phyloP scores from a whole-genome alignment of 92 coral and sea anemone genomes.

The Zoanthus sansibaricus region DNA sequence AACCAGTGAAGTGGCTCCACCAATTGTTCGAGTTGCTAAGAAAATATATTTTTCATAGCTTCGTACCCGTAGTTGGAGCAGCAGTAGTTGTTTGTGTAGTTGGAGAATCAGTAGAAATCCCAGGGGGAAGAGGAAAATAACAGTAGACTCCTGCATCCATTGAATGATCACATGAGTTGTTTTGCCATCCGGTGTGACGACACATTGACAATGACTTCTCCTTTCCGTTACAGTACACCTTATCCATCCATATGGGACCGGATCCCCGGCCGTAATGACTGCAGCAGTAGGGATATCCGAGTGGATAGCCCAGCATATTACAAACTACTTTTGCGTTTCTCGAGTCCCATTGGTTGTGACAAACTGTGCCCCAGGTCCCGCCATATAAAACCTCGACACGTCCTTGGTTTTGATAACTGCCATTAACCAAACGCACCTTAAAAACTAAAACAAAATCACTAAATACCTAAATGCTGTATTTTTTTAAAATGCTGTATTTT shows the following conservation, averaged over 20 bases:
- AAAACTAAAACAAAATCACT: not conserved
- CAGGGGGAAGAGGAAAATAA: constrained; percentile 18
- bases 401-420: constrained; percentile 36
- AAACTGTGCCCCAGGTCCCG: constrained; percentile 44
- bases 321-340: constrained; percentile 36
- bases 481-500: too few relatives aligned
- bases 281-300: constrained; percentile 41
- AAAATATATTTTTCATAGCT: not conserved
- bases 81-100: not conserved
- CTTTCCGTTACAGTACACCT: constrained; percentile 19
- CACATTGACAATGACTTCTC: constrained; percentile 33
- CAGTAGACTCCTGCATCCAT: constrained; percentile 37
- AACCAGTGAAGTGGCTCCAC: too few relatives aligned
- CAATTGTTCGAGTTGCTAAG: not conserved
- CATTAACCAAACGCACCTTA: constrained; percentile 37
- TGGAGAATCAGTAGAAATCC: not conserved
- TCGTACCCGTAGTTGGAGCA: constrained; percentile 7
- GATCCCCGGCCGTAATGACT: constrained; percentile 26
- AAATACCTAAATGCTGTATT: not conserved
- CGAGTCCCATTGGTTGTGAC: constrained; percentile 42
- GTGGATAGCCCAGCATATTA: constrained; percentile 39
- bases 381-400: constrained; percentile 38
- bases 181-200: constrained; percentile 28
- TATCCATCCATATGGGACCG: constrained; percentile 42
- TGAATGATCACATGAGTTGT: constrained; percentile 34